Base-by-base conservation (phyloP, 1,140 invertebrate genomes). In the Rhizoglyphus robini region DNA sequence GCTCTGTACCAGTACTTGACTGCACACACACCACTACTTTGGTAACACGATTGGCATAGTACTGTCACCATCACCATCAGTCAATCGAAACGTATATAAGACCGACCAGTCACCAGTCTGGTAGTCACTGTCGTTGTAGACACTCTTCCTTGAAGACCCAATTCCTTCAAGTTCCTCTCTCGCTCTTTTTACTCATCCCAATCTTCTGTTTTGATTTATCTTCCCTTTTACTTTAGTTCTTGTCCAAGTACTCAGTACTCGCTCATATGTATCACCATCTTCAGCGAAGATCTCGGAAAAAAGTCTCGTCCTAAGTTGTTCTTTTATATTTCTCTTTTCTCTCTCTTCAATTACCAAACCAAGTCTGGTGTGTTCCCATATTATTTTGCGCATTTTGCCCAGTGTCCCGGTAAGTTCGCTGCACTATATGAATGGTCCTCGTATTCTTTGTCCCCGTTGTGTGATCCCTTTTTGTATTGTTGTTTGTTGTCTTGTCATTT, bases 211-310 rank as follows among this genome's bases (percentile, higher is more conserved):
- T 41, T 41, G 36, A 11, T 41, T 41, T 41, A 18, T 41, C 8
- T 41, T 41, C n/a, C n/a, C n/a, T n/a, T n/a, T n/a, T n/a, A n/a
- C n/a, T 41, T 11, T 41, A 8, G 36, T 41, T 41, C 18, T 41
- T 41, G 36, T 41, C 18, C 8, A 41, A 11, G 8, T 41, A 41
- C 8, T 8, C 18, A 11, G 18, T 11, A 41, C 20, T 54, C 20
- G 51, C 15, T 23, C 51, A 27, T 54, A 54, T 54, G 51, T 54
- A 54, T 54, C 51, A 54, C 20, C 51, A 54, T 54, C 51, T 54
- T 54, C 51, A 54, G 20, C 51, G 20, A 32, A 54, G 51, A 54
- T 54, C 51, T 54, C 8, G 51, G 15, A 54, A 54, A 54, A 54
- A 54, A 54, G 5, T 11, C 23, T 54, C 23, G 51, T 27, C 8